These are phyloP conservation scores for Epinephelus coioides DNA, from an alignment of 2,797 vertebrate species.

Conservation along the genomic window DNA sequence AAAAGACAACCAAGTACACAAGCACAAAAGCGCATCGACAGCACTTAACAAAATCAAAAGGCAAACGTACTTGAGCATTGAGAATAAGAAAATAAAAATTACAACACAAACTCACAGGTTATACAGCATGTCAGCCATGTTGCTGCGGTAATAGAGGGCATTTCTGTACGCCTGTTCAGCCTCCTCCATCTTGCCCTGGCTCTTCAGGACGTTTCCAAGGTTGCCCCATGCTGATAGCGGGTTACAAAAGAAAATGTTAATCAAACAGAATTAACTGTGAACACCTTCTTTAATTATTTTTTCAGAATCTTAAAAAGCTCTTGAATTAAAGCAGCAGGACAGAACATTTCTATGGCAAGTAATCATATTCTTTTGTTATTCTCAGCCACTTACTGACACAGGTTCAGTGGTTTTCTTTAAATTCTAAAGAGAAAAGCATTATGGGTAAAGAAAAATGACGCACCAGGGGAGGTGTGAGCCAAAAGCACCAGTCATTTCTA, in stretches of 20 bases:
- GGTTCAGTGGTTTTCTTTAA: slow-evolving; percentile 35
- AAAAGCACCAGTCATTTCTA: slow-evolving; percentile 51
- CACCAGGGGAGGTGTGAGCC: slow-evolving; percentile 51
- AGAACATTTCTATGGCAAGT: slow-evolving; percentile 23
- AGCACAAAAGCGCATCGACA: neutral
- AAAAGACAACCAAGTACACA: neutral
- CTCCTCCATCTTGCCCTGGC: slow-evolving; percentile 96
- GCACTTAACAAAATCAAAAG: neutral
- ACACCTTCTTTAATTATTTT: neutral
- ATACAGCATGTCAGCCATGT: slow-evolving; percentile 99
- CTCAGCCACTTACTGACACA: slow-evolving; percentile 22
- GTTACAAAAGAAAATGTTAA: slow-evolving; percentile 74
- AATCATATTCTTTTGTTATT: slow-evolving; percentile 49
- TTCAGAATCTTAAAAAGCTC: slow-evolving; percentile 26
- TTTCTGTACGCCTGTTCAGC: slow-evolving; percentile 97
- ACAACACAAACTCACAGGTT: slow-evolving; percentile 91
- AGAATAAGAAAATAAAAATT: neutral
- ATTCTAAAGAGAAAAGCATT: slow-evolving; percentile 30
- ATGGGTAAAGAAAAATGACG: slow-evolving; percentile 36
- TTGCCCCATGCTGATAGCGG: slow-evolving; percentile 95
- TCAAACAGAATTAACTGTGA: slow-evolving; percentile 21
- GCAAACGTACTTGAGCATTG: neutral
- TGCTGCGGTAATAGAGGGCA: slow-evolving; percentile 97
- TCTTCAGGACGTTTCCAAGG: slow-evolving; percentile 99
- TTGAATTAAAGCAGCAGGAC: slow-evolving; percentile 31